phyloP scores from a whole-genome alignment of 2,113 vertebrate genomes.

The Hiodon tergisus region DNA sequence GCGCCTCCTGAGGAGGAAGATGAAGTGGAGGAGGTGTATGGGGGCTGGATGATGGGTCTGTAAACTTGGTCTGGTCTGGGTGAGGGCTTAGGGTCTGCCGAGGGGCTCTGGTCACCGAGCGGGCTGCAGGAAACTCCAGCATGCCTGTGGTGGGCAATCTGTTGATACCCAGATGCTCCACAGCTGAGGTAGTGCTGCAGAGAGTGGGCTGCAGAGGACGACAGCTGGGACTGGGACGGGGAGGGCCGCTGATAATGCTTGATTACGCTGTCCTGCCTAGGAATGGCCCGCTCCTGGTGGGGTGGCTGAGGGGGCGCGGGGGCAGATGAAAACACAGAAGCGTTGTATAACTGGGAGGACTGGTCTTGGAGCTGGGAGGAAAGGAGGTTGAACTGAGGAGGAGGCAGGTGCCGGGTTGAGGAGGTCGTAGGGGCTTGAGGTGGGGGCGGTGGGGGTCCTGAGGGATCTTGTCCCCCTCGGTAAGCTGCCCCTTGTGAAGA shows the following conservation, averaged over 20 bases:
- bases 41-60: conserved; percentile 73
- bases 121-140: conserved; percentile 74
- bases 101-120: conserved; percentile 69
- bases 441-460: conserved; percentile 43
- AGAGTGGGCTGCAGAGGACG: conserved; percentile 60
- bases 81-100: conserved; percentile 55
- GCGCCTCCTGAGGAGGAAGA: conserved; percentile 38
- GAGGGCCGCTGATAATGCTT: conserved; percentile 84
- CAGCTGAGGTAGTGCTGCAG: conserved; percentile 81
- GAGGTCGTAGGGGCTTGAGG: conserved; percentile 58
- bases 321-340: conserved; percentile 72
- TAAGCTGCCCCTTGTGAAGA: conserved; percentile 56
- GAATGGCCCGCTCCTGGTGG: conserved; percentile 65
- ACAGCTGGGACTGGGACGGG: conserved; percentile 60
- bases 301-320: conserved; percentile 57
- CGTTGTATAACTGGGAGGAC: conserved; percentile 74
- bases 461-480: conserved; percentile 58
- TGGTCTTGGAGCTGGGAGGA: conserved; percentile 74
- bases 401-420: conserved; percentile 66
- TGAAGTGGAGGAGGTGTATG: conserved; percentile 56
- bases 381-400: conserved; percentile 79
- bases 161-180: conserved; percentile 73
- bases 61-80: conserved; percentile 62
- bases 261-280: conserved; percentile 82
- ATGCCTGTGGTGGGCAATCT: conserved; percentile 61